A percentile compares a stretch with the other conserved stretches of the same genome.
Evolutionary conservation across 1,140 invertebrate species (phyloP).

Genomic region (Drosophila asahinai): DNA sequence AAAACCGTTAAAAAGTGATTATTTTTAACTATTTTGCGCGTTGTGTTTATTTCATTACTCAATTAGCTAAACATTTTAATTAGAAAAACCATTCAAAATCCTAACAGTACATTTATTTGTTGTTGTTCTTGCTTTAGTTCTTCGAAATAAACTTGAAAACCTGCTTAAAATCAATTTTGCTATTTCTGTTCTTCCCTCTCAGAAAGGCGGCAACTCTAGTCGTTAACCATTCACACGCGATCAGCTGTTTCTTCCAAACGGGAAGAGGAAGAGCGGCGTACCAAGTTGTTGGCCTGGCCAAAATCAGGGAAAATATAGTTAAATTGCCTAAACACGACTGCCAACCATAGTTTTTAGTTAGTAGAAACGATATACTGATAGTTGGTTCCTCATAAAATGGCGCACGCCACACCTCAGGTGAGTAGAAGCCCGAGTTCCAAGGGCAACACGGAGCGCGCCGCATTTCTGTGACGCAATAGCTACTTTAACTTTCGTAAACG

Average conservation of each 20-base stretch:
- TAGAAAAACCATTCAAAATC: no score
- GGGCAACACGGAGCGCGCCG: background rate
- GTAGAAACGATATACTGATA: conserved; percentile 10
- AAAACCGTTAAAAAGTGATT: background rate
- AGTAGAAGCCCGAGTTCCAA: background rate
- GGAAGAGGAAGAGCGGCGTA: conserved; percentile 51
- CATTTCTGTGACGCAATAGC: conserved; percentile 73
- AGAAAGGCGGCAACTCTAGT: conserved; percentile 10
- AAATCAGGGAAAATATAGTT: conserved; percentile 45
- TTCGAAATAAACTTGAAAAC: background rate
- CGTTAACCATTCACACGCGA: conserved; percentile 6
- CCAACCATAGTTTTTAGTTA: conserved; percentile 31
- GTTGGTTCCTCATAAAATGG: conserved; percentile 47
- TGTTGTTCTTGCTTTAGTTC: background rate
- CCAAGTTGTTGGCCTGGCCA: conserved; percentile 43
- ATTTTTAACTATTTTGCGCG: background rate
- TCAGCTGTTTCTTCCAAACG: conserved; percentile 47
- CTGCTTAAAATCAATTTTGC: no score
- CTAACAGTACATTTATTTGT: background rate
- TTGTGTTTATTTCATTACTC: background rate
- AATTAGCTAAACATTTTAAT: background rate
- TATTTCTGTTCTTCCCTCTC: background rate
- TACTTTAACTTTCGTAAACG: conserved; percentile 21
- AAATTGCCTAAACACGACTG: conserved; percentile 24
- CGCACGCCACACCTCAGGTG: conserved; percentile 72